phyloP scores from a whole-genome alignment of 2,888 invertebrate species.

The Heliconius sara region DNA sequence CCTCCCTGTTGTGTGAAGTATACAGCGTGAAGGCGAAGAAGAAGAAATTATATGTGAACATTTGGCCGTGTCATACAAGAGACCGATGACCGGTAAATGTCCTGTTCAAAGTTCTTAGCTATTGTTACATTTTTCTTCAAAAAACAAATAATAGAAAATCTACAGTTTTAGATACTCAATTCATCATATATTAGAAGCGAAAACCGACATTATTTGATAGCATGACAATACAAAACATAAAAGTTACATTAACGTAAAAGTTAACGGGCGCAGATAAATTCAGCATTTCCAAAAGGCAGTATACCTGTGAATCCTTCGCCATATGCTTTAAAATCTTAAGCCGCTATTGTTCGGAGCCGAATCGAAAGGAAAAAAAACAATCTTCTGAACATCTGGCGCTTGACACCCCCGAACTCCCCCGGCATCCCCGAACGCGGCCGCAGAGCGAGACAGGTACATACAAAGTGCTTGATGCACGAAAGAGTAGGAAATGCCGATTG shows the following conservation, averaged over 20 bases:
- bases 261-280: constrained; percentile 43
- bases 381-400: constrained; percentile 67
- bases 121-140: background rate
- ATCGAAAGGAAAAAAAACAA: constrained; percentile 59
- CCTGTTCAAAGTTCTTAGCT: background rate
- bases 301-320: constrained; percentile 59
- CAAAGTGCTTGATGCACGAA: constrained; percentile 32
- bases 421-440: constrained; percentile 63
- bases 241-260: constrained; percentile 19
- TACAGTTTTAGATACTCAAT: constrained; percentile 14
- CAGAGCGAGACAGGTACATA: constrained; percentile 53
- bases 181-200: constrained; percentile 9
- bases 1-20: no score
- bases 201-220: constrained; percentile 7
- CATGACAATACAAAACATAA: constrained; percentile 24
- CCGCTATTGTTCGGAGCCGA: constrained; percentile 64
- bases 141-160: background rate
- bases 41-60: background rate
- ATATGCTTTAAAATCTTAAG: constrained; percentile 56
- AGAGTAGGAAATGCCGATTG: constrained; percentile 44
- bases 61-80: background rate
- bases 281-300: constrained; percentile 40
- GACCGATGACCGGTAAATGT: background rate
- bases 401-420: constrained; percentile 65
- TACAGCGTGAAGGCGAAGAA: no score